Evolutionary conservation across 1,140 invertebrate genomes (phyloP).

Genomic region (Lordiphosa stackelbergi): DNA sequence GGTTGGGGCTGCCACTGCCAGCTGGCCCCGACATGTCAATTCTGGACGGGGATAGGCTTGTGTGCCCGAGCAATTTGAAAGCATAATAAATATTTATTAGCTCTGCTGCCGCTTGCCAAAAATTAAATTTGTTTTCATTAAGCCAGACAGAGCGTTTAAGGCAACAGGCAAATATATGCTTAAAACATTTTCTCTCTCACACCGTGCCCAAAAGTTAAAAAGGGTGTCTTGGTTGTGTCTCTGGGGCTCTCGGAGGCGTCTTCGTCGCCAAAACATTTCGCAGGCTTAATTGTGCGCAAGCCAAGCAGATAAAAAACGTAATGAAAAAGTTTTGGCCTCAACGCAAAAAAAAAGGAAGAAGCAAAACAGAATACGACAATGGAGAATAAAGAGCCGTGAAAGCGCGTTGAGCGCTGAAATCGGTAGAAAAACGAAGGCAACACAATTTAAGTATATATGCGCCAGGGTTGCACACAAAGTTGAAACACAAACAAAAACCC

Average conservation of each 20-base stretch:
- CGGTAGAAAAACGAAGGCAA: constrained; percentile 38
- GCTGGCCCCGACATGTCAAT: neutral
- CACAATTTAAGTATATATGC: constrained; percentile 71
- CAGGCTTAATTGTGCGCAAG: constrained; percentile 67
- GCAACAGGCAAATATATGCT: constrained; percentile 39
- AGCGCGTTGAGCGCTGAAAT: constrained; percentile 58
- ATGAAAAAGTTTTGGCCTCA: constrained; percentile 64
- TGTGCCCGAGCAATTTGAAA: constrained; percentile 6
- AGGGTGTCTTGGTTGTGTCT: constrained; percentile 37
- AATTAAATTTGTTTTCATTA: constrained; percentile 75
- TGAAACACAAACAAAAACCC: constrained; percentile 59
- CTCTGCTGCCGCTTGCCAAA: constrained; percentile 40
- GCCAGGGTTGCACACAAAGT: constrained; percentile 59
- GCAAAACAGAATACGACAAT: constrained; percentile 11
- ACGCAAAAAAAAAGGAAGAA: constrained; percentile 7
- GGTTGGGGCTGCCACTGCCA: neutral
- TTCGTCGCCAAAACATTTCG: constrained; percentile 57
- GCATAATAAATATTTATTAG: constrained; percentile 72
- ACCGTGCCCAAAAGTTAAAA: constrained; percentile 64
- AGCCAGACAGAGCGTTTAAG: constrained; percentile 59
- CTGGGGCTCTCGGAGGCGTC: constrained; percentile 30
- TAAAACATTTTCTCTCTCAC: constrained; percentile 25
- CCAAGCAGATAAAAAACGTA: constrained; percentile 64
- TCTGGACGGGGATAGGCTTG: neutral
- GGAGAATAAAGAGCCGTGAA: constrained; percentile 17